phyloP scores from a whole-genome alignment of 1,140 invertebrate species.

The Phocides pigmalion region DNA sequence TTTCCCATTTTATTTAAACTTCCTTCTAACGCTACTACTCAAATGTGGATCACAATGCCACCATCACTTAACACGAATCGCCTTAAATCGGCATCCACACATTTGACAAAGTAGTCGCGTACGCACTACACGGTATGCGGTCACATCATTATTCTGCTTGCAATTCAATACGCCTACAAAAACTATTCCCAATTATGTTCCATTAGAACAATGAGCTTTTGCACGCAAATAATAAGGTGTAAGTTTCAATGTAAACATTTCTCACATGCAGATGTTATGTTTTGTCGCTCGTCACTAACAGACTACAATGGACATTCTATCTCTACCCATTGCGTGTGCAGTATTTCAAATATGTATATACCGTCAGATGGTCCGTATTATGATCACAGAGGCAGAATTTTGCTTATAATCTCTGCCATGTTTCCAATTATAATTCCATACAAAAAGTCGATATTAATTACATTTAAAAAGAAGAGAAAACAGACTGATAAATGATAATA shows the following conservation, averaged over 20 bases:
- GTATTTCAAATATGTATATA: constrained; percentile 38
- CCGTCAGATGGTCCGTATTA: constrained; percentile 28
- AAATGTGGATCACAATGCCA: no score
- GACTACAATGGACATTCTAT: constrained; percentile 73
- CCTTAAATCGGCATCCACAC: constrained; percentile 50
- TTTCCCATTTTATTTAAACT: no score
- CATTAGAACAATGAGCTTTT: constrained; percentile 39
- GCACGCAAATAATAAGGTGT: constrained; percentile 39
- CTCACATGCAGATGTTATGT: constrained; percentile 39
- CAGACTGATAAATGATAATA: no score
- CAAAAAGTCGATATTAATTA: no score
- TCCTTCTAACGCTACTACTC: no score
- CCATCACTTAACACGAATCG: constrained; percentile 45
- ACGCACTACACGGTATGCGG: constrained; percentile 57
- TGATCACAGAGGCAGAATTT: constrained; percentile 1
- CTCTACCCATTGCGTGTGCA: neutral
- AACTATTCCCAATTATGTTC: constrained; percentile 34
- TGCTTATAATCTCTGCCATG: neutral
- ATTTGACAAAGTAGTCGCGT: constrained; percentile 59
- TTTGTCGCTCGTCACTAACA: constrained; percentile 43
- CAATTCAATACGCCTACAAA: constrained; percentile 53
- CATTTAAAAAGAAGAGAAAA: no score
- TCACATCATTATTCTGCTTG: constrained; percentile 68
- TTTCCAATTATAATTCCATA: no score
- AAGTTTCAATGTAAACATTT: constrained; percentile 40